These are phyloP conservation scores for Dermatemys mawii DNA, from an alignment of 2,113 vertebrate genomes.

Conservation along the genomic window DNA sequence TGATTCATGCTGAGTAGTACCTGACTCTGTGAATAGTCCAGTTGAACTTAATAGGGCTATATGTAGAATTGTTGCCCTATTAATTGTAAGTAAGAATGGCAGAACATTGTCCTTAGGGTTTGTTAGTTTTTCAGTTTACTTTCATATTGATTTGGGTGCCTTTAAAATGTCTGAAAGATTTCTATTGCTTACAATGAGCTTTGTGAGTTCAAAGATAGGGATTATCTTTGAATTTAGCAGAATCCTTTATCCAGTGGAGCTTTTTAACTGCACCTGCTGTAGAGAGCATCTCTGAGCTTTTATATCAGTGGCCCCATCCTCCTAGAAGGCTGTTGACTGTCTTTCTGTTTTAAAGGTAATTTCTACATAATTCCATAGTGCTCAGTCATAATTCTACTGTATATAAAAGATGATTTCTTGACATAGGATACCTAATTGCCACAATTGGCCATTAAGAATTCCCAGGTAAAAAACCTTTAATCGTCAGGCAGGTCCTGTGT, in stretches of 20 bases:
- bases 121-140: neutral
- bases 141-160: neutral
- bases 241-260: neutral
- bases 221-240: neutral
- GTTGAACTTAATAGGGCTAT: neutral
- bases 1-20: neutral
- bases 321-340: neutral
- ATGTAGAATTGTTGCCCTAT: neutral
- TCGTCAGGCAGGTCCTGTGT: constrained; percentile 66
- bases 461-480: constrained; percentile 25
- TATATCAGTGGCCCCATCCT: rapidly evolving
- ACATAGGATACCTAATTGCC: neutral
- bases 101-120: neutral
- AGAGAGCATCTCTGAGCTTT: neutral
- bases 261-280: neutral
- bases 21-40: neutral
- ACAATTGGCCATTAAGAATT: constrained; percentile 47
- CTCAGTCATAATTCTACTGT: constrained; percentile 16
- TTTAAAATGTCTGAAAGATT: constrained; percentile 10
- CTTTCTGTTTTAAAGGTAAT: neutral
- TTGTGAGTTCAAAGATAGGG: neutral
- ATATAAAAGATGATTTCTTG: neutral
- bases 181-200: neutral
- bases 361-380: neutral
- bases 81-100: neutral